Conservation (phyloP, 2,888 invertebrate species). For the Lissocephala sabroskyi region DNA sequence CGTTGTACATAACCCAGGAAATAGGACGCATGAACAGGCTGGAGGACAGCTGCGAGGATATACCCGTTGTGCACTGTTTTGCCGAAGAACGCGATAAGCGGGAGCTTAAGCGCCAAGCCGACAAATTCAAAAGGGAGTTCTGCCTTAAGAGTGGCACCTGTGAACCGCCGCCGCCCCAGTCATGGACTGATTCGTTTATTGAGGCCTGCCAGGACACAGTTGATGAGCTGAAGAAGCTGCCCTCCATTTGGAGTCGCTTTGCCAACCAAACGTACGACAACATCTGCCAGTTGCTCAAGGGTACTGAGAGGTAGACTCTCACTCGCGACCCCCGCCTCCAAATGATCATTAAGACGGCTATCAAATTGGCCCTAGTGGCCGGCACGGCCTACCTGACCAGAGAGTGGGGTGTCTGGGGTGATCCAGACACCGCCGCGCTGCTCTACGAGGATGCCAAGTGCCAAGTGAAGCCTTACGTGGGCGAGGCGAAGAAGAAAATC, state of each 20-base stretch:
- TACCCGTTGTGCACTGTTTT: no score
- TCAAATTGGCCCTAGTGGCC: conserved; percentile 28
- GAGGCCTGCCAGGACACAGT: conserved; percentile 24
- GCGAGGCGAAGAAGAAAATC: conserved; percentile 12
- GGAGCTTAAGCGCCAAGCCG: conserved; percentile 13
- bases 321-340: no score
- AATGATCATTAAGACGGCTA: conserved; percentile 16
- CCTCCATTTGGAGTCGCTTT: conserved; percentile 24
- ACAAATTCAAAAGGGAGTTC: conserved; percentile 14
- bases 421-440: conserved; percentile 13
- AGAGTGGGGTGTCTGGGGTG: conserved; percentile 30
- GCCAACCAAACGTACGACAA: neutral
- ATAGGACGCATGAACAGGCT: no score
- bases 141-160: conserved; percentile 14
- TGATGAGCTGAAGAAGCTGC: conserved; percentile 11
- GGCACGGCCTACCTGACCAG: conserved; percentile 29
- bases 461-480: conserved; percentile 11
- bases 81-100: conserved; percentile 20
- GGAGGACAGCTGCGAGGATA: no score
- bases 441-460: conserved; percentile 24
- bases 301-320: conserved; percentile 21
- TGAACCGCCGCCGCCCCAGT: conserved; percentile 13
- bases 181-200: conserved; percentile 15
- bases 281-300: conserved; percentile 13
- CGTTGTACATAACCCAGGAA: no score